A percentile compares a stretch with the other conserved stretches of the same genome.
phyloP scores from a whole-genome alignment of 2,888 invertebrate species.

The Limnephilus rhombicus region DNA sequence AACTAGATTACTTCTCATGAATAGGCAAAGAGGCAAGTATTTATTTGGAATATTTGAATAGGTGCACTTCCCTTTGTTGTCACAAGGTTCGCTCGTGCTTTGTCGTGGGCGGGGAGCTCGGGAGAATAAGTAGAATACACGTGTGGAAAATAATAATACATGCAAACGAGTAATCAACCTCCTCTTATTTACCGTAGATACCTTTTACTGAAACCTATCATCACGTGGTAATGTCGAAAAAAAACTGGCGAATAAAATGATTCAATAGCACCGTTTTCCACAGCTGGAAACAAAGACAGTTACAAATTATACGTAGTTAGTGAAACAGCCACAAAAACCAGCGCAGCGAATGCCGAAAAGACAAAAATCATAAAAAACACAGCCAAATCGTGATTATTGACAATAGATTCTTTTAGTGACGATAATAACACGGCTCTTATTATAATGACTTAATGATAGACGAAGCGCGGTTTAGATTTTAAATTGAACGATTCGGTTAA shows the following conservation, averaged over 20 bases:
- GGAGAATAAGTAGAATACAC: background rate
- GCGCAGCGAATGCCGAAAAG: background rate
- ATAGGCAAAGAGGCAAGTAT: constrained; percentile 28
- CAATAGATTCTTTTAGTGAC: constrained; percentile 11
- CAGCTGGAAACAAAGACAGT: background rate
- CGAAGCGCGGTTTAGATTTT: background rate
- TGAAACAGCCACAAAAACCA: background rate
- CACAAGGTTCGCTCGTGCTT: background rate
- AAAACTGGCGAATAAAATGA: background rate
- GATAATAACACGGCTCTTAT: background rate
- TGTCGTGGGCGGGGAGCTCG: background rate
- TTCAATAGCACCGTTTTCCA: background rate
- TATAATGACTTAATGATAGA: constrained; percentile 5
- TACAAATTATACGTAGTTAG: background rate
- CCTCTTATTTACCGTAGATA: background rate
- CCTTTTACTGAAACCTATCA: background rate
- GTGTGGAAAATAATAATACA: background rate
- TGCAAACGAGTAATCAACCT: background rate
- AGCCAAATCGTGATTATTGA: constrained; percentile 27
- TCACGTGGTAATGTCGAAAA: background rate
- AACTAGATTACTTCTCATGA: background rate
- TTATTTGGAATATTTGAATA: constrained; percentile 45
- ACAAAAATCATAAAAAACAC: background rate
- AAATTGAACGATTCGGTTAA: constrained; percentile 19
- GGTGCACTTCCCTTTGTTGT: constrained; percentile 42